Evolutionary conservation across 2,888 invertebrate species (phyloP).

Genomic region (Xestia sexstrigata): DNA sequence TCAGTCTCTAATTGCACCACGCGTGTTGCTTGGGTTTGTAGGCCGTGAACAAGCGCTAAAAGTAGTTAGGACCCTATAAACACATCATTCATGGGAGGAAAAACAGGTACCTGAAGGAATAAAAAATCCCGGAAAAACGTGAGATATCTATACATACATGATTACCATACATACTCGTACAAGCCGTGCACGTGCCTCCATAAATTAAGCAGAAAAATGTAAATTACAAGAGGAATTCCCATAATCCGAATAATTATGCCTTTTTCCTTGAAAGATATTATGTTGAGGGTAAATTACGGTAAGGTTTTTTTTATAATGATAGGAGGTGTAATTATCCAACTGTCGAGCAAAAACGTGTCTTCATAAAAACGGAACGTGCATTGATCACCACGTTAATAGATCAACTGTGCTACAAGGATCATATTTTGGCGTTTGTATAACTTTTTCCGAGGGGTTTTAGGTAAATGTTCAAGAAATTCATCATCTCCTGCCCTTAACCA

Average conservation of each 20-base stretch:
- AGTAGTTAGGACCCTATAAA: neutral
- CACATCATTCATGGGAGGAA: neutral
- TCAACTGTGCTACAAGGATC: neutral
- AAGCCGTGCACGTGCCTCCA: constrained; percentile 34
- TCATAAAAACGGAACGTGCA: neutral
- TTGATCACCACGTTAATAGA: neutral
- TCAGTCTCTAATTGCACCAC: neutral
- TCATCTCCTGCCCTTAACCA: too few species aligned
- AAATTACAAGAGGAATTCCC: constrained; percentile 41
- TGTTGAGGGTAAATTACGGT: neutral
- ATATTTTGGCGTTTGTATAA: neutral
- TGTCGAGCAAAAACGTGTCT: neutral
- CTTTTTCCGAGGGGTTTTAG: neutral
- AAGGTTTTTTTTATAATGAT: neutral
- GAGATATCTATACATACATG: neutral
- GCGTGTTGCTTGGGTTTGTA: neutral
- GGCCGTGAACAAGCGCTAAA: too few species aligned
- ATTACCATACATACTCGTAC: neutral
- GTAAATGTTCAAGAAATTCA: too few species aligned
- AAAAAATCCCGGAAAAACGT: constrained; percentile 27
- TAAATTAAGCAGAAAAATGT: constrained; percentile 45
- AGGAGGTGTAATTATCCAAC: neutral
- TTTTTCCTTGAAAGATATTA: constrained; percentile 45
- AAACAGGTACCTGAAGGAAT: neutral
- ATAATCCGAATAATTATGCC: constrained; percentile 33